Conservation (phyloP, 2,797 vertebrate genomes). For the Leucoraja ocellata region DNA sequence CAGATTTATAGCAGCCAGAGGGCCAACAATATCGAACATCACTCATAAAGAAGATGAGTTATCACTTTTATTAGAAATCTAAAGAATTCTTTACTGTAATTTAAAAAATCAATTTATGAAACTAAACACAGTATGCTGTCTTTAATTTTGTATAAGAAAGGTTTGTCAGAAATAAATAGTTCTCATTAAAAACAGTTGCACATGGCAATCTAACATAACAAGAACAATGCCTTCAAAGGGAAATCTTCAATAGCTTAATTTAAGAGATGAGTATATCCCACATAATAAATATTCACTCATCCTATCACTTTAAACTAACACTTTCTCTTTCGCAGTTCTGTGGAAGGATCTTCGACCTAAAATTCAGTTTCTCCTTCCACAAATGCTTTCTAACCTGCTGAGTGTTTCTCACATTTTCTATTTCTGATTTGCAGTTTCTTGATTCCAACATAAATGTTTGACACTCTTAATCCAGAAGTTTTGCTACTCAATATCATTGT, state of each 20-base stretch:
- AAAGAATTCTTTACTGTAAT: not conserved
- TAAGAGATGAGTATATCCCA: not conserved
- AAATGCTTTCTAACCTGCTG: too few relatives aligned
- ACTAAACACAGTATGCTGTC: not conserved
- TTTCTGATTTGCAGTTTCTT: too few relatives aligned
- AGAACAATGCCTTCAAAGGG: too few relatives aligned
- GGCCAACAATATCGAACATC: not conserved
- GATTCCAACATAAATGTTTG: not conserved
- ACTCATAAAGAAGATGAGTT: not conserved
- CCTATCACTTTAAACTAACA: too few relatives aligned
- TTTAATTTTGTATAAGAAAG: not conserved
- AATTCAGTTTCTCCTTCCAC: too few relatives aligned
- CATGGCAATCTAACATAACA: not conserved
- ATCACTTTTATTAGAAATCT: not conserved
- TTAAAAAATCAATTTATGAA: not conserved
- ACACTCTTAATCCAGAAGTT: not conserved
- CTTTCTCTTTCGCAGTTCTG: too few relatives aligned
- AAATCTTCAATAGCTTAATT: conserved; percentile 4
- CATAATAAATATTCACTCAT: too few relatives aligned
- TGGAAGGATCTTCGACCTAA: too few relatives aligned
- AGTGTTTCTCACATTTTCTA: too few relatives aligned
- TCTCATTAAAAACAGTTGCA: not conserved
- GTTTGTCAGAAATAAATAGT: not conserved
- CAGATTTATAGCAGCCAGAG: not conserved
- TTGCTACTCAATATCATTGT: not conserved